phyloP scores from a whole-genome alignment of 2,113 vertebrate genomes.

The Okapia johnstoni region DNA sequence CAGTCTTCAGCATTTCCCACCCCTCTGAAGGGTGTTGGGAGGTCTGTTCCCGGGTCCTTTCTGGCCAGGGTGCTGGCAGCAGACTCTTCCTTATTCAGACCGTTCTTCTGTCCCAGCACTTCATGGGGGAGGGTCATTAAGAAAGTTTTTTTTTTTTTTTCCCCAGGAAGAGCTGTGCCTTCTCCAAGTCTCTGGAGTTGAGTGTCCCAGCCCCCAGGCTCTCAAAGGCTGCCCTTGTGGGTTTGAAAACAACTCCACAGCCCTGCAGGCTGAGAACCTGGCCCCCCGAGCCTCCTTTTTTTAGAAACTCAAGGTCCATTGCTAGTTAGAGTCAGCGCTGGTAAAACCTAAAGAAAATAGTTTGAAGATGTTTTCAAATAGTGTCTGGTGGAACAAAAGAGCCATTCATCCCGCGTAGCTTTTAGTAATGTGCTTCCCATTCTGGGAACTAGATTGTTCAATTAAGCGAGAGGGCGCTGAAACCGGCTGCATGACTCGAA shows the following conservation, averaged over 20 bases:
- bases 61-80: conserved; percentile 59
- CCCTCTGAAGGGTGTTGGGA: background rate
- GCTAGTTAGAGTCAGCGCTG: background rate
- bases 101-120: conserved; percentile 40
- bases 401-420: conserved; percentile 19
- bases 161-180: conserved; percentile 60
- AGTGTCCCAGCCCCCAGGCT: background rate
- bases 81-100: conserved; percentile 61
- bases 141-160: conserved; percentile 33
- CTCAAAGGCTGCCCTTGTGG: conserved; percentile 50
- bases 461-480: conserved; percentile 16
- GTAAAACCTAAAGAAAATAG: conserved; percentile 27
- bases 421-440: conserved; percentile 47
- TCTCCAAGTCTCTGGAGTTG: conserved; percentile 27
- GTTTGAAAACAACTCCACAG: conserved; percentile 27
- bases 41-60: conserved; percentile 27
- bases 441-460: conserved; percentile 52
- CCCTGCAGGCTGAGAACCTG: conserved; percentile 11
- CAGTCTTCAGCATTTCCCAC: conserved; percentile 26
- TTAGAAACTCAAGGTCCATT: background rate
- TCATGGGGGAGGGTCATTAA: conserved; percentile 42
- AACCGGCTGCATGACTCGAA: background rate
- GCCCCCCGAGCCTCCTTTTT: background rate
- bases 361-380: conserved; percentile 62
- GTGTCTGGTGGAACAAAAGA: conserved; percentile 59